Base-by-base conservation (phyloP, 2,888 invertebrate genomes). In the Epistrophella euchroma region DNA sequence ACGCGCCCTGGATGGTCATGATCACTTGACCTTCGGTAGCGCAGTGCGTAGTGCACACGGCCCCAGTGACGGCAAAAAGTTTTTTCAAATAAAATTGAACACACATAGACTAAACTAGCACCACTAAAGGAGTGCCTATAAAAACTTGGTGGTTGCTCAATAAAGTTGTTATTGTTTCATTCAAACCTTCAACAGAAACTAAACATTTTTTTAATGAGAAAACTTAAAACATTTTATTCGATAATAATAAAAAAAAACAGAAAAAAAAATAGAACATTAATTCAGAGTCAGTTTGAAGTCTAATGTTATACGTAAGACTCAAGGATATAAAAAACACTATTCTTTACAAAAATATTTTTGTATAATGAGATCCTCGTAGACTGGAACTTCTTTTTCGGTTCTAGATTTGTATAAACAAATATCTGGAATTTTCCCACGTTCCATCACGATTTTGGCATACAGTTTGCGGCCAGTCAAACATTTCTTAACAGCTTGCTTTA, bases 401-500 rank as follows among this genome's bases (percentile, higher is more conserved):
- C 76, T 64, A 4, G 82, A 83, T 43, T 79, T 35, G 52, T 55
- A 77, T 13, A 88, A 43, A 32, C 25, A 56, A 40, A 86, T 50
- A 22, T 86, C 86, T 1, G 60, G 52, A 11, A 77, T 32, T 25
- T 72, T 74, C 5, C 77, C 80, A 11, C 47, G 58, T 32, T 76
- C 70, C 40, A 62, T 55, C 1, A 80, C 88, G 10, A 91, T 88
- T n/a, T 89, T 89, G 6, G 90, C 91, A 55, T 89, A 90, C 0
- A 88, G 35, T 6, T 78, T 62, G 4, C 89, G 83, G 3, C 88
- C 88, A 43, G 56, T 80, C 0, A 92, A 52, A 25, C 89, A 87
- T 4, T 88, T 88, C 17, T 88, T 86, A 15, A 91, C 62, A 0
- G 89, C 88, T 35, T 88, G 80, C 0, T 92, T 89, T 7, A 92